phyloP scores from a whole-genome alignment of 2,113 vertebrate genomes.

The Tichodroma muraria region DNA sequence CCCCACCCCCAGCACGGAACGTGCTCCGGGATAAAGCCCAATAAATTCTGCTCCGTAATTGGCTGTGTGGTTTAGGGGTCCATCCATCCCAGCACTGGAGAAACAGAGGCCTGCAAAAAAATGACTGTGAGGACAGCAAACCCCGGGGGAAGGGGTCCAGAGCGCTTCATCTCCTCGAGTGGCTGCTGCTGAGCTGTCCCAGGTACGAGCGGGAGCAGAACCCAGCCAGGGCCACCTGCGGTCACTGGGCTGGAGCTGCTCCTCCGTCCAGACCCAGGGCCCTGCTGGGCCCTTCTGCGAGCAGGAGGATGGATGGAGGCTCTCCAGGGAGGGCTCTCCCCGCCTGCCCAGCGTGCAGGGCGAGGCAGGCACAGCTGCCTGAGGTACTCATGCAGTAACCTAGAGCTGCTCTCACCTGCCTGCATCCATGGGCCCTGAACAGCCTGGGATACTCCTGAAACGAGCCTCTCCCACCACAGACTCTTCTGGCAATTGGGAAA shows the following conservation, averaged over 20 bases:
- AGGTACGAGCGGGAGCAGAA: neutral
- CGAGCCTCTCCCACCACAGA: neutral
- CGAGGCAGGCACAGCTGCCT: neutral
- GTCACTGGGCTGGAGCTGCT: neutral
- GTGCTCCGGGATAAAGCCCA: neutral
- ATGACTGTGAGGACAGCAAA: neutral
- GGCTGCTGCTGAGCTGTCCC: neutral
- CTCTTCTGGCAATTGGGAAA: neutral
- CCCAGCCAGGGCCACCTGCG: neutral
- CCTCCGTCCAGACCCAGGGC: neutral
- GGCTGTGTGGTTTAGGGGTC: neutral
- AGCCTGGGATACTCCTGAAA: neutral
- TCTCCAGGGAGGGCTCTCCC: neutral
- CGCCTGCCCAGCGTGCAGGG: neutral
- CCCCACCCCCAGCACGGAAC: neutral
- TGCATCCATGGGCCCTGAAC: neutral
- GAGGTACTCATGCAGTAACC: neutral
- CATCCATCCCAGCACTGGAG: neutral
- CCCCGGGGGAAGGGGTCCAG: neutral
- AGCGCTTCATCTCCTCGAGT: neutral
- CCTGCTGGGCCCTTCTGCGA: neutral
- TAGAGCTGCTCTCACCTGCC: neutral
- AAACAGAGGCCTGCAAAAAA: neutral
- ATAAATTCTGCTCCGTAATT: slow-evolving; percentile 3
- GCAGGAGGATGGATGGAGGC: neutral